A percentile compares a stretch with the other conserved stretches of the same genome.
phyloP scores from a whole-genome alignment of 2,888 invertebrate species.

The Acronicta psi region DNA sequence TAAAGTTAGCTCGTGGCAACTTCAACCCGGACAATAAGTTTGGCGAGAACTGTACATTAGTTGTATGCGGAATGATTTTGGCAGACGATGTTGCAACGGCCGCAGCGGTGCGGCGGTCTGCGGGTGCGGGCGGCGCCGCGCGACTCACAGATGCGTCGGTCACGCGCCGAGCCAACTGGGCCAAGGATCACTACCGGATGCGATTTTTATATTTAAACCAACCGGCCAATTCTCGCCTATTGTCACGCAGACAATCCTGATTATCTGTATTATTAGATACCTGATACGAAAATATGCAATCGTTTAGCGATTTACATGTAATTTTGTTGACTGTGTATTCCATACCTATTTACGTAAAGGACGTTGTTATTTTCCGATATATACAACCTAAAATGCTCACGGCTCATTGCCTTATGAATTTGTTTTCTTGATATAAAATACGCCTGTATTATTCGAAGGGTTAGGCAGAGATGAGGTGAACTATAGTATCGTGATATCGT shows the following conservation, averaged over 20 bases:
- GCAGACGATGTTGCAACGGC: constrained; percentile 63
- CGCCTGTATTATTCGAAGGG: too few species aligned
- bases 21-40: too few species aligned
- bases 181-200: constrained; percentile 81
- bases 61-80: constrained; percentile 61
- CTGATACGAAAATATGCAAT: constrained; percentile 26
- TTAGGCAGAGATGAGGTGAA: too few species aligned
- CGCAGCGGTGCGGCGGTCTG: constrained; percentile 46
- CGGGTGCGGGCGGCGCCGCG: constrained; percentile 56
- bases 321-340: background rate
- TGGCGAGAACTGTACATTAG: constrained; percentile 56
- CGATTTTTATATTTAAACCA: constrained; percentile 69
- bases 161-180: constrained; percentile 76
- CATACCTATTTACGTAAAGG: background rate
- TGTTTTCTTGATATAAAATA: too few species aligned
- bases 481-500: too few species aligned
- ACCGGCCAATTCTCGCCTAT: constrained; percentile 56
- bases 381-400: too few species aligned
- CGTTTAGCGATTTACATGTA: constrained; percentile 15
- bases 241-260: constrained; percentile 54
- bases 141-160: constrained; percentile 72
- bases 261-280: constrained; percentile 45
- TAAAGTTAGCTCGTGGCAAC: too few species aligned
- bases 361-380: background rate
- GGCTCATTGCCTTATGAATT: background rate